Percentiles rank a stretch among this genome's conserved stretches.
phyloP scores from a whole-genome alignment of 1,140 invertebrate genomes.

The Bilobella aurantiaca region DNA sequence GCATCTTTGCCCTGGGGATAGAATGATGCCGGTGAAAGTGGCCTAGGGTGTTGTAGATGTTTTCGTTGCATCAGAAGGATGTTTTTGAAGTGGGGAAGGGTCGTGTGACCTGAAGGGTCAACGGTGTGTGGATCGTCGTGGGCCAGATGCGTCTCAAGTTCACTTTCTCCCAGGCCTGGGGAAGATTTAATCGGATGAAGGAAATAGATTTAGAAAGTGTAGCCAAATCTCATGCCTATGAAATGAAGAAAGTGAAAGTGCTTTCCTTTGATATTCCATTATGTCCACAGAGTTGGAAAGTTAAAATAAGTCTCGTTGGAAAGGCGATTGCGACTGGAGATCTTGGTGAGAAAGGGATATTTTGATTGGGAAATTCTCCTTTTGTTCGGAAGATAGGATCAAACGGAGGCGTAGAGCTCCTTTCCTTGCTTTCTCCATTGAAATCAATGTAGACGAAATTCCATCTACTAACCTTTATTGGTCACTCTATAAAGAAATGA shows the following conservation, averaged over 20 bases:
- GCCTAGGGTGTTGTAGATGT: background rate
- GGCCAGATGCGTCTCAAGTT: too few species aligned
- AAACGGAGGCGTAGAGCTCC: background rate
- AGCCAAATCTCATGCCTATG: constrained; percentile 5
- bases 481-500: constrained; percentile 26
- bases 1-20: too few species aligned
- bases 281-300: constrained; percentile 4
- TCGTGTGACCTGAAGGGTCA: too few species aligned
- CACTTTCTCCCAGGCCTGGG: constrained; percentile 17
- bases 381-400: too few species aligned
- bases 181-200: constrained; percentile 32
- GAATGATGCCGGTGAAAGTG: too few species aligned
- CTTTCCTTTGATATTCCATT: constrained; percentile 1
- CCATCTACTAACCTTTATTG: constrained; percentile 33
- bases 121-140: background rate
- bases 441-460: constrained; percentile 31
- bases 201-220: constrained; percentile 24
- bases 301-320: background rate
- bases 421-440: background rate
- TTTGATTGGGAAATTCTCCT: constrained; percentile 21
- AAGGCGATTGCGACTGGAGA: constrained; percentile 21
- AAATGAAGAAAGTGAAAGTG: constrained; percentile 2
- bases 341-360: background rate
- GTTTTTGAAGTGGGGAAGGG: background rate
- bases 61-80: background rate